Percentiles rank a stretch among this genome's conserved stretches.
Conservation (phyloP, 2,113 vertebrate species). For the Anthoscopus minutus region DNA sequence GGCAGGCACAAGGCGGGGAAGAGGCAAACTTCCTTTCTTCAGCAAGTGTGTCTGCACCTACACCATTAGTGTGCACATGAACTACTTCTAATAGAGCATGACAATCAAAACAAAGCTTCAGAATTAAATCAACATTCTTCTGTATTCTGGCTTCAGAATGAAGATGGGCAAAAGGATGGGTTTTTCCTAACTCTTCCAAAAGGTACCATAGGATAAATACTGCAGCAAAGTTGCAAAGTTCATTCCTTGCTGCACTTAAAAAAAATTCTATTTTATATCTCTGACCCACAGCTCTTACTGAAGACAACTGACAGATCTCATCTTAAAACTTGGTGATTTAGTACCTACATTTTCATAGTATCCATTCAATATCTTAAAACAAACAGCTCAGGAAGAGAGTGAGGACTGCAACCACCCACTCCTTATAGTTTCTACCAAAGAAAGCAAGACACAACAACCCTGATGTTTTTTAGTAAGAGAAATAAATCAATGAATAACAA, state of each 20-base stretch:
- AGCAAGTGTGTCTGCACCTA: background rate
- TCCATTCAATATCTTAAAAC: background rate
- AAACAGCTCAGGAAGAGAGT: background rate
- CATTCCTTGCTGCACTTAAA: background rate
- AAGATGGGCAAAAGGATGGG: background rate
- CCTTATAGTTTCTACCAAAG: background rate
- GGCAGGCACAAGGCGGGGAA: fast-evolving
- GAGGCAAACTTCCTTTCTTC: background rate
- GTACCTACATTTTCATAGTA: background rate
- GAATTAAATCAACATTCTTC: background rate
- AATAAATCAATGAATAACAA: background rate
- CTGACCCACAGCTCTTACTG: background rate
- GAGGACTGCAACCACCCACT: background rate
- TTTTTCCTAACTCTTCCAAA: background rate
- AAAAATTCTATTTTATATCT: background rate
- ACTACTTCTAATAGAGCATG: background rate
- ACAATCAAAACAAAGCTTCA: background rate
- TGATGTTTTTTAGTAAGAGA: background rate
- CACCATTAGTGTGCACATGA: background rate
- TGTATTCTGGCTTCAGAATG: background rate
- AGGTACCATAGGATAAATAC: background rate
- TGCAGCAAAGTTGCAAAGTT: background rate
- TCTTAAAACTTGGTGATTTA: background rate
- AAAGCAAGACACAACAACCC: background rate
- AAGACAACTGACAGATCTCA: background rate